phyloP scores from a whole-genome alignment of 2,888 invertebrate species.

The Osmoderma eremita region DNA sequence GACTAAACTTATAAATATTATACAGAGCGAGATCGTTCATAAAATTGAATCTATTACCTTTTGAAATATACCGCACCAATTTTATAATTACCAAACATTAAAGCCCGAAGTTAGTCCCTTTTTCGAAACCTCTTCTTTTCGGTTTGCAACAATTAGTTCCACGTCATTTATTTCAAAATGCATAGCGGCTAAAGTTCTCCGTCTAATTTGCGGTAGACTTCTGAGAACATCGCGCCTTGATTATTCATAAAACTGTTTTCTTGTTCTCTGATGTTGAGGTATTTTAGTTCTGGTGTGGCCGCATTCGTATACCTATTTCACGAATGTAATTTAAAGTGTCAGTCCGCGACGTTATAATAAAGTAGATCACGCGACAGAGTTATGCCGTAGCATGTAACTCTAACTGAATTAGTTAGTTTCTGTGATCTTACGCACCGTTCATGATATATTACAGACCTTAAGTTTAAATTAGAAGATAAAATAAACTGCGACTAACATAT shows the following conservation, averaged over 20 bases:
- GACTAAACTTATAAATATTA: background rate
- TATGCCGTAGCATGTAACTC: conserved; percentile 25
- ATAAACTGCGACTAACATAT: background rate
- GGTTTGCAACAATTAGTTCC: conserved; percentile 7
- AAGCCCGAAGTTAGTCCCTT: conserved; percentile 2
- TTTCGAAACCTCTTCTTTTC: background rate
- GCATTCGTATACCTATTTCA: conserved; percentile 25
- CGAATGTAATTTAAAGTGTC: conserved; percentile 31
- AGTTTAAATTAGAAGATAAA: conserved; percentile 21
- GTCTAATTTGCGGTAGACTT: conserved; percentile 12
- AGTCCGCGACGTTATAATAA: conserved; percentile 19
- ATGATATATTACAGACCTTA: conserved; percentile 17
- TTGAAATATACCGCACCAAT: background rate
- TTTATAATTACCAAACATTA: background rate
- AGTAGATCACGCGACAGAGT: conserved; percentile 28
- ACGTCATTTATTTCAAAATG: conserved; percentile 5
- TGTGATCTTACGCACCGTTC: conserved; percentile 11
- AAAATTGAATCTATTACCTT: background rate
- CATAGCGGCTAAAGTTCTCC: conserved; percentile 2
- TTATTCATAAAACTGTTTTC: conserved; percentile 30
- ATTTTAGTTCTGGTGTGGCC: conserved; percentile 22
- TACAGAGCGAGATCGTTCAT: background rate
- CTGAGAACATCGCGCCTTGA: conserved; percentile 30
- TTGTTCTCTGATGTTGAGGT: conserved; percentile 24
- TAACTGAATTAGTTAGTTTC: conserved; percentile 22